Evolutionary conservation across 2,888 invertebrate genomes (phyloP), one percentile per base, ranked within the genome.

Genomic region (Aromia moschata): DNA sequence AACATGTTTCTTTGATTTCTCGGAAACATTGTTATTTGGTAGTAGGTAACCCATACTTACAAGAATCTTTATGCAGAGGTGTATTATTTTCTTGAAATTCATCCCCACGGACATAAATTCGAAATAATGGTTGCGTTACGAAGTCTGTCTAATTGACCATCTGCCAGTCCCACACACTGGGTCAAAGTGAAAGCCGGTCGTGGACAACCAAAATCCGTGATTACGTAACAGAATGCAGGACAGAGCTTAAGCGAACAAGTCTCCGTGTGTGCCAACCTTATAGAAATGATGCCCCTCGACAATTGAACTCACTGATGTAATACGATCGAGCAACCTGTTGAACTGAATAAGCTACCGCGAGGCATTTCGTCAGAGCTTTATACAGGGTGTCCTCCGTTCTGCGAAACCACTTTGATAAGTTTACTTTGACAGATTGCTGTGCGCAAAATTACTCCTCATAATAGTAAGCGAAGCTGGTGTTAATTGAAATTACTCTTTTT

Each of bases 111-210:
- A n/a, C n/a, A n/a, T n/a, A n/a, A n/a, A n/a, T n/a, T n/a, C n/a
- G n/a, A n/a, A n/a, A n/a, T n/a, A n/a, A n/a, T n/a, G n/a, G n/a
- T n/a, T n/a, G n/a, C n/a, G n/a, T n/a, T 25, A 5, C 25, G 25
- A 16, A 44, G 31, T 40, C 12, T 52, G 65, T 56, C 63, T 37
- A 51, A 45, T 63, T 65, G 51, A 59, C 55, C n/a, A 47, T 40
- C 20, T 52, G 51, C 61, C 58, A 55, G 47, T 45, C 40, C 63
- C 57, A 58, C 58, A 55, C 65, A 68, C 58, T 66, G 60, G 65
- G 69, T 69, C 65, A 67, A 61, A 70, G 70, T 70, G 70, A 70
- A 70, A 70, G 70, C 66, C 64, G 63, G 65, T 62, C 64, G 62
- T 57, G 60, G 47, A 64, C 62, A 65, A 64, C 65, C 67, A 62